Evolutionary conservation across 64 coral and sea anemone species (phyloP).

Genomic region (Montipora foliosa): DNA sequence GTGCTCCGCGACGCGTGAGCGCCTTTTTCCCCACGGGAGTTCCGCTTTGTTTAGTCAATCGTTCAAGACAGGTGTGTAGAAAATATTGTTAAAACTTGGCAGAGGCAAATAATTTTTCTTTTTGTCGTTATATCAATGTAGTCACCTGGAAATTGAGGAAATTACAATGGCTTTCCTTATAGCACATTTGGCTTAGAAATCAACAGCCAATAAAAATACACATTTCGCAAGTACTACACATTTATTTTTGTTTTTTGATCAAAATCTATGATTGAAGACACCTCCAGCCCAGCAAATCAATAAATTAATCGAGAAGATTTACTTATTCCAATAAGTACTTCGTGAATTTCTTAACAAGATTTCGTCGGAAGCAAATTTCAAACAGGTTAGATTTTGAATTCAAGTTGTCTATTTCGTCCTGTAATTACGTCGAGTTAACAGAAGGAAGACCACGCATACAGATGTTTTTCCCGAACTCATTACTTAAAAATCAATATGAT

Average conservation of each 20-base stretch:
- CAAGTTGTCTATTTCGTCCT: neutral
- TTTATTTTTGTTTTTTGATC: neutral
- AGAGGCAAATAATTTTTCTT: neutral
- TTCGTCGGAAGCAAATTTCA: neutral
- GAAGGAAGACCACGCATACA: neutral
- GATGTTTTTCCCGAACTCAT: too few species aligned
- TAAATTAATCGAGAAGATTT: neutral
- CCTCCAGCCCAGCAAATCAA: too few species aligned
- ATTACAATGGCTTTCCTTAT: neutral
- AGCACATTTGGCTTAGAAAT: neutral
- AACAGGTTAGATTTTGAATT: neutral
- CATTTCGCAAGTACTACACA: neutral
- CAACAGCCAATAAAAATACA: constrained; percentile 1
- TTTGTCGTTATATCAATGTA: neutral
- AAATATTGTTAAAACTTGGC: too few species aligned
- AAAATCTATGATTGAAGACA: neutral
- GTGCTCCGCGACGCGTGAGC: too few species aligned
- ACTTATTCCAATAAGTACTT: neutral
- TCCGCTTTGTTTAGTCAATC: too few species aligned
- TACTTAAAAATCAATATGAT: too few species aligned
- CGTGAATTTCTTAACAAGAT: neutral
- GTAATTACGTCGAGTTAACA: neutral
- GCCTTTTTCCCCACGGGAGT: too few species aligned
- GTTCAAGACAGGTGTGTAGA: too few species aligned
- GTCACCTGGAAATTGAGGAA: neutral